phyloP scores from a whole-genome alignment of 1,140 invertebrate species.

The Drosophila persimilis region DNA sequence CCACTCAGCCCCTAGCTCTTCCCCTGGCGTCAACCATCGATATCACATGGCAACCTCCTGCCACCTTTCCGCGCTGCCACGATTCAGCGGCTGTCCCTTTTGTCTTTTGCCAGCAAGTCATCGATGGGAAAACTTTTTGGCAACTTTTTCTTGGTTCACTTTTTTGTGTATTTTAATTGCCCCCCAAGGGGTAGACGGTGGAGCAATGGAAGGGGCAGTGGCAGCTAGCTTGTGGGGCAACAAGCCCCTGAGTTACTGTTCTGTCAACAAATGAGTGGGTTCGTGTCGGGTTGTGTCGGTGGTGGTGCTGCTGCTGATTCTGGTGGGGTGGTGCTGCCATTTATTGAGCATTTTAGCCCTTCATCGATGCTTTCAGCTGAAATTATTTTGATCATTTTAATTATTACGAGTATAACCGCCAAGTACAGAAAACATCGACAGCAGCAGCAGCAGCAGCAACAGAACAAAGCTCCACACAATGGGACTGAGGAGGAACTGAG shows the following conservation, averaged over 20 bases:
- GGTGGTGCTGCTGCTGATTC: background rate
- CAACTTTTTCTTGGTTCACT: conserved; percentile 69
- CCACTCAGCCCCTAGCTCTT: no score
- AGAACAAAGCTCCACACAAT: conserved; percentile 32
- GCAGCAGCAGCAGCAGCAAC: conserved; percentile 28
- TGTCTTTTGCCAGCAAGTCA: conserved; percentile 52
- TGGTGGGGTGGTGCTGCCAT: conserved; percentile 20
- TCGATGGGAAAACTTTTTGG: conserved; percentile 73
- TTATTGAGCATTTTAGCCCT: conserved; percentile 80
- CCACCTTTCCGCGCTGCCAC: no score
- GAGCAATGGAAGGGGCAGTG: background rate
- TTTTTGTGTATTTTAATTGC: conserved; percentile 71
- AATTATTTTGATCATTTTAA: conserved; percentile 81
- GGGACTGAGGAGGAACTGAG: background rate
- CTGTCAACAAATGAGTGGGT: conserved; percentile 10
- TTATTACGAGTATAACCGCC: conserved; percentile 70
- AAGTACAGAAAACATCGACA: conserved; percentile 37
- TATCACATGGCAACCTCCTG: conserved; percentile 60
- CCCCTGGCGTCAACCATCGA: conserved; percentile 47
- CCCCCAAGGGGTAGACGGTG: conserved; percentile 41
- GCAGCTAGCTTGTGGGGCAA: conserved; percentile 21
- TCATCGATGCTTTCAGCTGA: conserved; percentile 77
- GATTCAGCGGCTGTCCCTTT: conserved; percentile 17
- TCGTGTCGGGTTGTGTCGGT: background rate
- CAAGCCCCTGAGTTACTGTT: conserved; percentile 59